phyloP scores from a whole-genome alignment of 2,113 vertebrate species.

The Galbula dea region DNA sequence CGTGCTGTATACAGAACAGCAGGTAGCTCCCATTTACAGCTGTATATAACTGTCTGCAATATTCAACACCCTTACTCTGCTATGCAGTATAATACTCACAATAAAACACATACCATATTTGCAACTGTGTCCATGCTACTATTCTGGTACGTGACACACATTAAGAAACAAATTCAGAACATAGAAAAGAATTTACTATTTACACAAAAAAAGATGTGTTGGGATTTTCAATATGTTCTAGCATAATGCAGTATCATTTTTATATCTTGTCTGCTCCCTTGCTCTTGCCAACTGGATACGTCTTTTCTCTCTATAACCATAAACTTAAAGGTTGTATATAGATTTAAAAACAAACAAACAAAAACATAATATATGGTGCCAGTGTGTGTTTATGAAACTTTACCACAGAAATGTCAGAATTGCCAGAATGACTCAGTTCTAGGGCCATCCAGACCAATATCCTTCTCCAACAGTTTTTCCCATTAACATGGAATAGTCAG shows the following conservation, averaged over 20 bases:
- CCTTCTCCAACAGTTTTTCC: not conserved
- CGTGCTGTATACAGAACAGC: slow-evolving; percentile 35
- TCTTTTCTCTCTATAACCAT: slow-evolving; percentile 15
- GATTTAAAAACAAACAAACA: not conserved
- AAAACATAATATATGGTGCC: not conserved
- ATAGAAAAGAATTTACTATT: slow-evolving; percentile 38
- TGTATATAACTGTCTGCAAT: slow-evolving; percentile 42
- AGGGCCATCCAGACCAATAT: not conserved
- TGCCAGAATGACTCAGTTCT: not conserved
- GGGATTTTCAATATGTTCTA: slow-evolving; percentile 53
- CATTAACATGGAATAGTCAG: slow-evolving; percentile 12
- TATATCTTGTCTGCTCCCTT: slow-evolving; percentile 13
- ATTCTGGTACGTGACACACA: slow-evolving; percentile 39
- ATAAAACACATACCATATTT: slow-evolving; percentile 55
- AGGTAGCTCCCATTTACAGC: slow-evolving; percentile 59
- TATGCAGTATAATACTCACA: slow-evolving; percentile 49
- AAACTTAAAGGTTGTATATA: not conserved
- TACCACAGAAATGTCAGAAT: not conserved
- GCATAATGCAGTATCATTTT: slow-evolving; percentile 33
- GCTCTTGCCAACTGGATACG: slow-evolving; percentile 7
- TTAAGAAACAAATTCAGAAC: slow-evolving; percentile 38
- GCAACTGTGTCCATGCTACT: slow-evolving; percentile 29
- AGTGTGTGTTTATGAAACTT: slow-evolving; percentile 27
- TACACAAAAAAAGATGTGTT: slow-evolving; percentile 26
- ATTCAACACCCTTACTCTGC: slow-evolving; percentile 44